phyloP scores from a whole-genome alignment of 2,888 invertebrate species.

The Cynaeus angustus region DNA sequence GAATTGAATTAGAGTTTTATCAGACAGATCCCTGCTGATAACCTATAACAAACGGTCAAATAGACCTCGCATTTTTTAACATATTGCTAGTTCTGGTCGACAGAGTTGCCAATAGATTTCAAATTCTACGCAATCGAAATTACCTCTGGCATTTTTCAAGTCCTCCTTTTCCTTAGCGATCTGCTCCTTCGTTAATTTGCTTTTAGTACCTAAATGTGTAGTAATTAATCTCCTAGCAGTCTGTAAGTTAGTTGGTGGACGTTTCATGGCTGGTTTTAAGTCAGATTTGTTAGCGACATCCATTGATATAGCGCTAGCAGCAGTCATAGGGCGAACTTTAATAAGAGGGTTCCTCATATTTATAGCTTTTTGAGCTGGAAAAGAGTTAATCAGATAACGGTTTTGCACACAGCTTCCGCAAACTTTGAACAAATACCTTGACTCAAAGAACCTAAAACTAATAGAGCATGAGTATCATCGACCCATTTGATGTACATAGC shows the following conservation, averaged over 20 bases:
- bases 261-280: conserved; percentile 69
- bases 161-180: conserved; percentile 66
- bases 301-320: conserved; percentile 63
- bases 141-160: conserved; percentile 68
- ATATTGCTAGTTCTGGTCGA: no score
- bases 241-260: conserved; percentile 68
- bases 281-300: conserved; percentile 65
- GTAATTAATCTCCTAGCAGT: conserved; percentile 69
- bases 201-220: conserved; percentile 67
- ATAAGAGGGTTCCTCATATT: conserved; percentile 65
- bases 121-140: no score
- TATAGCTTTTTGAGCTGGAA: conserved; percentile 67
- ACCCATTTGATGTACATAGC: conserved; percentile 70
- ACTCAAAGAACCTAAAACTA: conserved; percentile 67
- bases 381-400: conserved; percentile 1
- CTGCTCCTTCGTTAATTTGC: conserved; percentile 65
- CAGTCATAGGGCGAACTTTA: conserved; percentile 68
- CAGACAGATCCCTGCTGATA: no score
- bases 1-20: no score
- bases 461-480: conserved; percentile 69
- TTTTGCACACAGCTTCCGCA: neutral
- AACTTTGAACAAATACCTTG: conserved; percentile 63
- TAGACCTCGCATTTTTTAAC: no score
- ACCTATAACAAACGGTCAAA: no score
- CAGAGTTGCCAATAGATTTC: no score